Evolutionary conservation across 1,140 invertebrate species (phyloP), one percentile per base, ranked within the genome.

Genomic region (Goniozus legneri): DNA sequence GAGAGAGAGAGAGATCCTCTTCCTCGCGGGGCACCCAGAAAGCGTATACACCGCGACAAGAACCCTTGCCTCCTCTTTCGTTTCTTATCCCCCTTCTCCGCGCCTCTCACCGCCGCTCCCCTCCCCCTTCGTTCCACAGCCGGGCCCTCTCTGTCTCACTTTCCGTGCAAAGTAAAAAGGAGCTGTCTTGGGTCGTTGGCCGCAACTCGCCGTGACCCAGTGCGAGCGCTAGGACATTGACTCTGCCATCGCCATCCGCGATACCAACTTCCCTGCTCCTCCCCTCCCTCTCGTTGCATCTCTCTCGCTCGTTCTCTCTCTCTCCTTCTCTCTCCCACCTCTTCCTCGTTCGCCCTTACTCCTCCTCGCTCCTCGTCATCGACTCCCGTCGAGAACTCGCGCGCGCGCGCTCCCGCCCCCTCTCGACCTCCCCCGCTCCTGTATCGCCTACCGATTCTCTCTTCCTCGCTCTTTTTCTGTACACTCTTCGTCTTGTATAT

Each of bases 201-300:
- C 74, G 71, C 65, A 68, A 65, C 69, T 76, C 67, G 70, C 72
- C 72, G 73, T 76, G 71, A 76, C 74, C 74, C 74, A 76, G 74
- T 75, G 68, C 71, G 73, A 73, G 67, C 64, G 64, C 61, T 67
- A 76, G 74, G 74, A 76, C 74, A 76, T 76, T 76, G 73, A 75
- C 73, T 76, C 73, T 73, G 67, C 64, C 74, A 73, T 72, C 71
- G 67, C 69, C 69, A 71, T 71, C 65, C 69, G 71, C 67, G 67
- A 76, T 73, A 73, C 70, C 54, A 67, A 71, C 71, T 62, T 62
- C 57, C 51, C 53, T 60, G 52, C 54, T 35, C 44, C 37, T 38
- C 49, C 49, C 34, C 51, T 47, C 47, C 55, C 50, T 48, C 50
- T 13, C 27, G n/a, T n/a, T n/a, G n/a, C n/a, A n/a, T n/a, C n/a